Conservation (phyloP, 2,113 vertebrate species). For the Clinocottus analis region DNA sequence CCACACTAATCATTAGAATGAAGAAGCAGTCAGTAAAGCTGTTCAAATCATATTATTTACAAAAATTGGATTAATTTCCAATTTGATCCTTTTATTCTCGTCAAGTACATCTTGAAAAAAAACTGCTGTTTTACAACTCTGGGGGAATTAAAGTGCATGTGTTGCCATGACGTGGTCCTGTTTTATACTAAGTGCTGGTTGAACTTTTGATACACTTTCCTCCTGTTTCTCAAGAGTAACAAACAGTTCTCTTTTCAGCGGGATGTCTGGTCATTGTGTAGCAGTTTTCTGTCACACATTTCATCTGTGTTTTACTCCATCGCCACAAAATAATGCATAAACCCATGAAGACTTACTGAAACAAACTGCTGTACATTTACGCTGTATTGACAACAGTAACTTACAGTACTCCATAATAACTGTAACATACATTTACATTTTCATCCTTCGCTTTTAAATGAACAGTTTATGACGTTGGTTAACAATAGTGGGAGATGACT, state of each 20-base stretch:
- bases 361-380: too few relatives aligned
- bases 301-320: background rate
- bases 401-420: too few relatives aligned
- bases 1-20: constrained; percentile 11
- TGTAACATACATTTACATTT: too few relatives aligned
- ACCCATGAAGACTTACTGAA: background rate
- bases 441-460: too few relatives aligned
- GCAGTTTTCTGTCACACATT: background rate
- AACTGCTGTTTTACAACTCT: background rate
- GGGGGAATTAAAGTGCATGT: constrained; percentile 14
- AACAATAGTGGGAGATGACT: too few relatives aligned
- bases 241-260: constrained; percentile 4
- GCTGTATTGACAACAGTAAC: too few relatives aligned
- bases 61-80: constrained; percentile 13
- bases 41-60: background rate
- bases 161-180: background rate
- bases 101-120: constrained; percentile 15
- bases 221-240: constrained; percentile 9
- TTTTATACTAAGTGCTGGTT: constrained; percentile 41
- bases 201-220: constrained; percentile 32
- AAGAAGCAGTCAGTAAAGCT: constrained; percentile 8
- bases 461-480: too few relatives aligned
- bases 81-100: constrained; percentile 2
- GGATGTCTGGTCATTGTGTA: background rate
- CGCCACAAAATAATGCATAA: background rate